Evolutionary conservation across 2,113 vertebrate species (phyloP).

Genomic region (Hirundichthys speculiger): DNA sequence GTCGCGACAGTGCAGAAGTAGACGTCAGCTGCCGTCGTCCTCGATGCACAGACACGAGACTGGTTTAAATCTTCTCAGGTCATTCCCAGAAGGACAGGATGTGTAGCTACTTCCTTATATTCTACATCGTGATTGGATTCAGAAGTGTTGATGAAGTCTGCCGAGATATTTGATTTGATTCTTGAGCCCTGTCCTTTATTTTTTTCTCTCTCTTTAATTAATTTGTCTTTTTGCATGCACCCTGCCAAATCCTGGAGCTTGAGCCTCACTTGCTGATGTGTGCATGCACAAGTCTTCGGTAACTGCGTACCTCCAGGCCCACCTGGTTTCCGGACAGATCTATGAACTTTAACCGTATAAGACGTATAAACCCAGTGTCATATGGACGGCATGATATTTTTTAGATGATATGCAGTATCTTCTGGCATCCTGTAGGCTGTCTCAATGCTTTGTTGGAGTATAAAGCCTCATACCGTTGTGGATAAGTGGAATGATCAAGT

Average conservation of each 20-base stretch:
- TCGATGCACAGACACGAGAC: background rate
- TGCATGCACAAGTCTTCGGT: constrained; percentile 72
- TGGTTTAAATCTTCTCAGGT: constrained; percentile 5
- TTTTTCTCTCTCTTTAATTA: background rate
- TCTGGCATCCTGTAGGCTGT: constrained; percentile 69
- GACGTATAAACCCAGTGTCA: constrained; percentile 62
- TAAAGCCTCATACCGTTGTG: constrained; percentile 39
- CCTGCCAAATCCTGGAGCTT: constrained; percentile 62
- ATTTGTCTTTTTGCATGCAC: constrained; percentile 67
- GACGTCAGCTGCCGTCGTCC: too few relatives aligned
- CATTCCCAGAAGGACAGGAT: constrained; percentile 4
- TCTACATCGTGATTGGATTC: constrained; percentile 44
- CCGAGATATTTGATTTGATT: constrained; percentile 32
- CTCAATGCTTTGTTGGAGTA: constrained; percentile 61
- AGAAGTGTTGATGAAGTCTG: constrained; percentile 48
- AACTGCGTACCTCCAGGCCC: constrained; percentile 43
- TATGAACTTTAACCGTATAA: constrained; percentile 63
- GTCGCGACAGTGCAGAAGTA: too few relatives aligned
- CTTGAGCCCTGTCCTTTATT: constrained; percentile 23
- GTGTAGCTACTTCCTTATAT: constrained; percentile 22
- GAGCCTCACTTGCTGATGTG: constrained; percentile 57
- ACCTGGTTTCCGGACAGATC: constrained; percentile 40
- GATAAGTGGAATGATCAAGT: constrained; percentile 51
- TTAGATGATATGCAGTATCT: constrained; percentile 66
- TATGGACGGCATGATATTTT: constrained; percentile 72